Evolutionary conservation across 2,888 invertebrate genomes (phyloP).

Genomic region (Helobdella robusta): DNA sequence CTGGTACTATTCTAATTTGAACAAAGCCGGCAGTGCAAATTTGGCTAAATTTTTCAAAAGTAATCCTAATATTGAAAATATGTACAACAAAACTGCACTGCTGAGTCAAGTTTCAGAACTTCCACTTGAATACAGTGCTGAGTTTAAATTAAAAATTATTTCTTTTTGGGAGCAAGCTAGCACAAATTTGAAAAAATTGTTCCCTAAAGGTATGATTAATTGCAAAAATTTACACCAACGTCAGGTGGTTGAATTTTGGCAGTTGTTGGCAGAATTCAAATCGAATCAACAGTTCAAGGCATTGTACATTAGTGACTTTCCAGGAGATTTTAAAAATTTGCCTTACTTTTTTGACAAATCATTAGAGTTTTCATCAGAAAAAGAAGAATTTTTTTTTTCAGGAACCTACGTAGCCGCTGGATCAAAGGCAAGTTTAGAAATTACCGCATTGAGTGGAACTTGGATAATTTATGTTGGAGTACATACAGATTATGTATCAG

Average conservation of each 20-base stretch:
- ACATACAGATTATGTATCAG: slow-evolving; percentile 33
- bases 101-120: slow-evolving; percentile 10
- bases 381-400: slow-evolving; percentile 28
- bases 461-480: slow-evolving; percentile 35
- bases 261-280: neutral
- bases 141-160: neutral
- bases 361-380: slow-evolving; percentile 27
- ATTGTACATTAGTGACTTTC: slow-evolving; percentile 33
- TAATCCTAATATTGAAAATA: too few species aligned
- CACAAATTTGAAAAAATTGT: neutral
- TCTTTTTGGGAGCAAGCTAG: slow-evolving; percentile 1
- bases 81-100: neutral
- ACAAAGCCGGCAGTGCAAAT: slow-evolving; percentile 12
- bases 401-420: slow-evolving; percentile 33
- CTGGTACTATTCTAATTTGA: neutral
- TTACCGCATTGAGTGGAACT: neutral
- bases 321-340: slow-evolving; percentile 33
- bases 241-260: slow-evolving; percentile 6
- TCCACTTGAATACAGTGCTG: neutral
- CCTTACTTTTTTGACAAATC: slow-evolving; percentile 19
- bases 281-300: slow-evolving; percentile 25
- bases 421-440: neutral
- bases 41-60: too few species aligned
- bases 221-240: neutral
- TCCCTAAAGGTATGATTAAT: neutral